Conservation (phyloP, 1,140 invertebrate species). For the Hypsibius dujardini region DNA sequence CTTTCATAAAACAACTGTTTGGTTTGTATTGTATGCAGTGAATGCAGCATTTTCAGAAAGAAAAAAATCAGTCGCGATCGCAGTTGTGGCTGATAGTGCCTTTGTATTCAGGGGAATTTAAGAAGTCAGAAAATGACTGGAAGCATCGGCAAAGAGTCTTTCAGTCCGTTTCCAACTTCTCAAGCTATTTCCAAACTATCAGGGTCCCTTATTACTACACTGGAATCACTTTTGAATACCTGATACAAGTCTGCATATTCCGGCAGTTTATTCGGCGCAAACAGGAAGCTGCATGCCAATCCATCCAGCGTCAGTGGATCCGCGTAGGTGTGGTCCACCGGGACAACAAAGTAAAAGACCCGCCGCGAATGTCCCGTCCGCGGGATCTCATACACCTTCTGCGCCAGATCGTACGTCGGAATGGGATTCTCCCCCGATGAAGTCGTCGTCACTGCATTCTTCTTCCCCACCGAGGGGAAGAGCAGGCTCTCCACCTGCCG, state of each 20-base stretch:
- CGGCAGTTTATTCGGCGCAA: slow-evolving; percentile 69
- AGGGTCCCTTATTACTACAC: too few relatives aligned
- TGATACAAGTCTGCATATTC: slow-evolving; percentile 70
- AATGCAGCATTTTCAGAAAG: too few relatives aligned
- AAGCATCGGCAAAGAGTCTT: too few relatives aligned
- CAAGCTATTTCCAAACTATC: too few relatives aligned
- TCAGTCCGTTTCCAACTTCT: too few relatives aligned
- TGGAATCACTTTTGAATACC: too few relatives aligned
- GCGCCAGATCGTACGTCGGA: background rate
- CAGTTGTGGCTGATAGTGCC: too few relatives aligned
- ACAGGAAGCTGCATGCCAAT: slow-evolving; percentile 74
- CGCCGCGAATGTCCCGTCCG: background rate
- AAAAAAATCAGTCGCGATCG: too few relatives aligned
- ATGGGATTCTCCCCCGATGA: slow-evolving; percentile 20
- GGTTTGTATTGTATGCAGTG: too few relatives aligned
- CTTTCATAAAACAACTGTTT: too few relatives aligned
- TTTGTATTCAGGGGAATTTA: too few relatives aligned
- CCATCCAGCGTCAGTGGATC: slow-evolving; percentile 76
- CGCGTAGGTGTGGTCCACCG: slow-evolving; percentile 53
- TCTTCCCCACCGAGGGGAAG: slow-evolving; percentile 13
- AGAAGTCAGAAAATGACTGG: too few relatives aligned
- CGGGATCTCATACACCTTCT: background rate
- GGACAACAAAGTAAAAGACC: slow-evolving; percentile 55
- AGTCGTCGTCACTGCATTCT: slow-evolving; percentile 19
- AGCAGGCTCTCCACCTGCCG: slow-evolving; percentile 34